Evolutionary conservation across 2,797 vertebrate species (phyloP), one percentile per base, ranked within the genome.

Genomic region (Eptatretus atami): DNA sequence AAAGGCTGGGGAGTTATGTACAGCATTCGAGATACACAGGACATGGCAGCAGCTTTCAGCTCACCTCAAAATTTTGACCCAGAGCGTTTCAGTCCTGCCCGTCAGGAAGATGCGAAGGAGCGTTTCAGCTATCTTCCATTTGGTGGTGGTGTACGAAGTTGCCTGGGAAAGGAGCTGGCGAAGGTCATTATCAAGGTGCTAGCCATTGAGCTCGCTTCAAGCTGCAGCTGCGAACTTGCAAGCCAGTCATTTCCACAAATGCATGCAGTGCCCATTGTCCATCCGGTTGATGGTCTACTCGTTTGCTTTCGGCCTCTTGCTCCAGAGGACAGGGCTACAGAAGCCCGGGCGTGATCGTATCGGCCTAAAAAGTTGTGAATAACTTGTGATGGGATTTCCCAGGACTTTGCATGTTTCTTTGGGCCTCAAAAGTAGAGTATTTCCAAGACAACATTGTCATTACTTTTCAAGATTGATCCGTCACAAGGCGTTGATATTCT

Each of bases 1-100:
- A 94, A 98, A 66, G 88, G 88, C 60, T 98, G 90, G 88, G 90
- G 90, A 1, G 88, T 94, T 64, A 84, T 95, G 82, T 98, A 98
- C 77, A 98, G 90, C 73, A 95, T 95, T 70, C 79, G 90, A 14
- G 90, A 98, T 74, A 98, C 90, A 15, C 90, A 98, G 0, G 87
- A 98, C 78, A 95, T 87, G 0, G 79, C 88, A 0, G 80, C 84
- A 0, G 85, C 94, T 65, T 98, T 98, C 72, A 86, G 87, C 70
- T 83, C 94, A 0, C 82, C 84, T 66, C 82, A 81, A 0, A 74
- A 80, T 64, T 95, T 98, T 0, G 88, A 98, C 65, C 90, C 88
- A 0, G 90, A 94, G 65, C 84, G 88, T 67, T 98, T 98, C 60
- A 79, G 82, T 55, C 77, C 81, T 67, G 86, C 83, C 24, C 78